Evolutionary conservation across 2,888 invertebrate species (phyloP).

Genomic region (Drosophila atripex): DNA sequence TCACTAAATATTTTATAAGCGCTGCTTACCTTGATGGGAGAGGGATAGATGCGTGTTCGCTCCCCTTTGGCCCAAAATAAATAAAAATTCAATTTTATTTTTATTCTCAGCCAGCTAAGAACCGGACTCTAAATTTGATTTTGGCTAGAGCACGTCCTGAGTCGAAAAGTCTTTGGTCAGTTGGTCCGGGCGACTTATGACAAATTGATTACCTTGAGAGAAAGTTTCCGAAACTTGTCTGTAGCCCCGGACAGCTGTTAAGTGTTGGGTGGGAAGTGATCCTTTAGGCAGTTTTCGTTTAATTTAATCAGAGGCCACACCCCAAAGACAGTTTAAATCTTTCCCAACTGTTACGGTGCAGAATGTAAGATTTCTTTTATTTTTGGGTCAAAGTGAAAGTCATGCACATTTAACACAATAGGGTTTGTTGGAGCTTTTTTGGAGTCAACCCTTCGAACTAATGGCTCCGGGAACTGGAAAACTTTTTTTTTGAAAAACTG

Average conservation of each 20-base stretch:
- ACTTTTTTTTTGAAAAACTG: too few species aligned
- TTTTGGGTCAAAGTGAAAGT: constrained; percentile 27
- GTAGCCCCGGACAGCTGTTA: constrained; percentile 33
- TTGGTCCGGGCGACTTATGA: constrained; percentile 21
- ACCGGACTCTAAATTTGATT: constrained; percentile 1
- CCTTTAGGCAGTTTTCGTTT: constrained; percentile 17
- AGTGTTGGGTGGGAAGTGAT: constrained; percentile 27
- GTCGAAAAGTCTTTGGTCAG: constrained; percentile 6
- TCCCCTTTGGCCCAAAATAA: constrained; percentile 25
- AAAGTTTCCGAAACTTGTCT: constrained; percentile 14
- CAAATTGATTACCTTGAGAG: constrained; percentile 39
- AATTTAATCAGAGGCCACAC: constrained; percentile 47
- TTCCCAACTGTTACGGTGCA: constrained; percentile 19
- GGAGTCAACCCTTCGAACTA: neutral
- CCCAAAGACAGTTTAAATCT: constrained; percentile 25
- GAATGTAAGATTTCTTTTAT: constrained; percentile 26
- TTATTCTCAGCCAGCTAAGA: constrained; percentile 6
- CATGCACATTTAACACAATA: constrained; percentile 25
- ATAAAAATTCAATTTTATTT: constrained; percentile 57
- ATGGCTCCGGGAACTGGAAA: neutral
- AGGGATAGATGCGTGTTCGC: neutral
- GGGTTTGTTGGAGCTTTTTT: too few species aligned
- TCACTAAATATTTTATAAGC: constrained; percentile 62
- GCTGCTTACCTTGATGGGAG: constrained; percentile 29
- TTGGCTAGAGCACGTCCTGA: constrained; percentile 27